Base-by-base conservation (phyloP, 2,888 invertebrate species). In the Therioaphis trifolii region DNA sequence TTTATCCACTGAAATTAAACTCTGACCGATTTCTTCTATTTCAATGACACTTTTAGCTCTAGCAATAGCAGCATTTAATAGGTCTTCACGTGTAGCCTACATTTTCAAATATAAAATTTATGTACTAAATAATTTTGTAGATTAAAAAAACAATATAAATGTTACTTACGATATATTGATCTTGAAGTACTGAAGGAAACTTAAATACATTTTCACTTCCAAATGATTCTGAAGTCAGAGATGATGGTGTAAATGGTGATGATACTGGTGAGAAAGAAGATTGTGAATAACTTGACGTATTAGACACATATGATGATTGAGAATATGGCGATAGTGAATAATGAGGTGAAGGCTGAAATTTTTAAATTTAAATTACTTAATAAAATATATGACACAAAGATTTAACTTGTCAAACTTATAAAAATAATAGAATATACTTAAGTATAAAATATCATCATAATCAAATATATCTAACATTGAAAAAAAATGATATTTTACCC, bases 1-100 rank as follows among this genome's bases (percentile, higher is more conserved):
- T 74, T 82, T 82, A 63, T 82, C 74, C 5, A 52, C 1, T n/a
- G 61, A 40, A 63, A 82, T 82, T 52, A 82, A 74, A 35, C 40
- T 49, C 4, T 82, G 82, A 52, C 82, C 82, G n/a, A 82, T 49
- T 52, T 74, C 63, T 82, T 82, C 82, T 24, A 82, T 82, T 74
- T 82, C 82, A 27, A 14, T 14, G 1, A 74, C 4, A 52, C 12
- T 74, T 74, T 82, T 82, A 5, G 82, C 63, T n/a, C 24, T 82
- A 7, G 63, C 11, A 74, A 82, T 74, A 49, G 63, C 24, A n/a
- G 27, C 24, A n/a, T 35, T 52, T 24, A 82, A 27, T 18, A 82
- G 49, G 9, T 74, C 72, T 52, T 63, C 24, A 9, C 82, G 82
- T 46, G 82, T 66, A 49, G 29, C 52, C 82, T 82, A 52, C 5